A percentile compares a stretch with the other conserved stretches of the same genome.
Conservation (phyloP, 2,888 invertebrate genomes). For the Leptinotarsa tumamoca region DNA sequence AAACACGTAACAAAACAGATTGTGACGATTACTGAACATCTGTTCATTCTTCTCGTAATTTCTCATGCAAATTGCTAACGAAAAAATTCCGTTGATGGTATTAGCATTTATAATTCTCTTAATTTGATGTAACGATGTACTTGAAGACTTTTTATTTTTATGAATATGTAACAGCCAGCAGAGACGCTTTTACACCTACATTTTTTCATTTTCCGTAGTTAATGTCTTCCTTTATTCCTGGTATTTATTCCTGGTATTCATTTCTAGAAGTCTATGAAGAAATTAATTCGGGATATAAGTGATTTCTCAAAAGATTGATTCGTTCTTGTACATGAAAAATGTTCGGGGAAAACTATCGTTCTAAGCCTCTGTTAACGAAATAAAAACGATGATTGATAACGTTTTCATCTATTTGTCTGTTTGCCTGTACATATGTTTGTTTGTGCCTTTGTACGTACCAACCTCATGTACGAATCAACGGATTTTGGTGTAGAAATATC, state of each 20-base stretch:
- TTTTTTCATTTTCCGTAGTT: not conserved
- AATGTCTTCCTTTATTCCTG: not conserved
- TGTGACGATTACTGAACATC: not conserved
- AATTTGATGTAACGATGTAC: slow-evolving; percentile 36
- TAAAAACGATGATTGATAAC: no score
- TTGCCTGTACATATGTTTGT: no score
- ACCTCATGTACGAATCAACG: no score
- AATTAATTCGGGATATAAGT: not conserved
- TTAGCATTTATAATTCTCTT: slow-evolving; percentile 47
- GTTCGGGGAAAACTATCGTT: no score
- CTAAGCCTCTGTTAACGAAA: no score
- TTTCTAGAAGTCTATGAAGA: not conserved
- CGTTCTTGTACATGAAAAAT: no score
- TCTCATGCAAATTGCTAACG: slow-evolving; percentile 41
- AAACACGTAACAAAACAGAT: not conserved
- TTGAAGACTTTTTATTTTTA: slow-evolving; percentile 43
- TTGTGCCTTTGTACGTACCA: no score
- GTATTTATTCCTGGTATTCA: slow-evolving; percentile 14
- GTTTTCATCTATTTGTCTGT: no score
- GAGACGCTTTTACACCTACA: not conserved
- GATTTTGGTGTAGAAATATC: no score
- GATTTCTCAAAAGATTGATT: not conserved
- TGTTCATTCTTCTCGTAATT: slow-evolving; percentile 1
- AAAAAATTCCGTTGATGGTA: slow-evolving; percentile 41
- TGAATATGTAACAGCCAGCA: slow-evolving; percentile 43